Percentiles rank a stretch among this genome's conserved stretches.
These are phyloP conservation scores for Altica lythri DNA, from an alignment of 2,888 invertebrate species.

Conservation along the genomic window DNA sequence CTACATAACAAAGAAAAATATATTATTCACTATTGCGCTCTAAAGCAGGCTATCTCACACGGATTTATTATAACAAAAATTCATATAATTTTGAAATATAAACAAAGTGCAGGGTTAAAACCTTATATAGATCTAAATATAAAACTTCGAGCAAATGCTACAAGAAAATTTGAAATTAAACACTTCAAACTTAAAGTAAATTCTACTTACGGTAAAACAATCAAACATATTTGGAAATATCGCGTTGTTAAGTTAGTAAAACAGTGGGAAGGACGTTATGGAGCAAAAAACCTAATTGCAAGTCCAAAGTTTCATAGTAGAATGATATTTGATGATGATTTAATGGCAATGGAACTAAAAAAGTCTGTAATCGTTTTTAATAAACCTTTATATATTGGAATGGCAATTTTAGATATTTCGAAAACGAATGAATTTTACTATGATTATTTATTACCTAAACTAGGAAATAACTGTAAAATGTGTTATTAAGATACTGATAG, in stretches of 20 bases:
- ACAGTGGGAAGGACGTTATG: constrained; percentile 38
- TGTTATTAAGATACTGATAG: constrained; percentile 27
- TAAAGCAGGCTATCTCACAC: not conserved
- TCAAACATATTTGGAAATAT: constrained; percentile 50
- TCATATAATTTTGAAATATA: not conserved
- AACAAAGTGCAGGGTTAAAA: constrained; percentile 44
- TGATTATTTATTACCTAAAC: constrained; percentile 27
- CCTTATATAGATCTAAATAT: constrained; percentile 53
- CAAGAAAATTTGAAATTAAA: constrained; percentile 30
- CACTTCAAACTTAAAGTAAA: constrained; percentile 33
- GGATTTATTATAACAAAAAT: not conserved
- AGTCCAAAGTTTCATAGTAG: constrained; percentile 32
- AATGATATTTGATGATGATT: constrained; percentile 28
- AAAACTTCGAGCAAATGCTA: constrained; percentile 9
- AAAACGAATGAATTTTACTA: constrained; percentile 37
- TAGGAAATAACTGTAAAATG: constrained; percentile 27
- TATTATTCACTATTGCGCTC: not conserved
- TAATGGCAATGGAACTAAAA: constrained; percentile 32
- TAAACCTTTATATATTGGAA: constrained; percentile 34
- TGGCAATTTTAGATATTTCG: constrained; percentile 36
- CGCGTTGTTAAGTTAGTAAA: constrained; percentile 46
- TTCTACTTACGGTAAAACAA: constrained; percentile 48
- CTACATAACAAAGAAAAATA: not conserved
- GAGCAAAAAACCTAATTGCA: constrained; percentile 29
- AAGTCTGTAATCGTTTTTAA: constrained; percentile 27